These are phyloP conservation scores for Alauda arvensis DNA, from an alignment of 2,797 vertebrate species.

Conservation along the genomic window DNA sequence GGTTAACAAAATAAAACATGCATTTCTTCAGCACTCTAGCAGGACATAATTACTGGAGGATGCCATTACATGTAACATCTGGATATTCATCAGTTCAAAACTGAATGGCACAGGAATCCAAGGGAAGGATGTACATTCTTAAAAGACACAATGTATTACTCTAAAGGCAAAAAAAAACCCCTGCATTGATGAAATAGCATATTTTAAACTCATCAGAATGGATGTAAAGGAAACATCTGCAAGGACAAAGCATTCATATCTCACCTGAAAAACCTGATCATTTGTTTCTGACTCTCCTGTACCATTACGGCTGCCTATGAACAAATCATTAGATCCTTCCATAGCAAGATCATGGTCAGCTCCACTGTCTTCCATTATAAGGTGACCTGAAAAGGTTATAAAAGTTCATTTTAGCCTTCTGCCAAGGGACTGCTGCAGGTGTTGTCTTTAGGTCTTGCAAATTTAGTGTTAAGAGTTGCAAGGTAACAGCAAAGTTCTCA, in stretches of 20 bases:
- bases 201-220: not conserved
- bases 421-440: not conserved
- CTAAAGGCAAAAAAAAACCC: not conserved
- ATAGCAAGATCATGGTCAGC: conserved; percentile 31
- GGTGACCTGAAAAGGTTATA: conserved; percentile 58
- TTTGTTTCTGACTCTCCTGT: conserved; percentile 23
- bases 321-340: conserved; percentile 40
- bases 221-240: not conserved
- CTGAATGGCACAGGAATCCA: not conserved
- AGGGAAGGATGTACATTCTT: not conserved
- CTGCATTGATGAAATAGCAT: not conserved
- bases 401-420: not conserved
- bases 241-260: not conserved
- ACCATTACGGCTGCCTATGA: conserved; percentile 41
- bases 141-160: not conserved
- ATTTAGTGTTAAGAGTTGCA: not conserved
- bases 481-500: not conserved
- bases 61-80: not conserved
- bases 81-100: not conserved
- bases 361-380: conserved; percentile 66
- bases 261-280: conserved; percentile 51
- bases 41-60: not conserved
- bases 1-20: not conserved
- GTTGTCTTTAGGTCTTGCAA: not conserved
- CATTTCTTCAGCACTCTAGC: not conserved